Conservation (phyloP, 2,888 invertebrate species). For the Ormyrus pomaceus region DNA sequence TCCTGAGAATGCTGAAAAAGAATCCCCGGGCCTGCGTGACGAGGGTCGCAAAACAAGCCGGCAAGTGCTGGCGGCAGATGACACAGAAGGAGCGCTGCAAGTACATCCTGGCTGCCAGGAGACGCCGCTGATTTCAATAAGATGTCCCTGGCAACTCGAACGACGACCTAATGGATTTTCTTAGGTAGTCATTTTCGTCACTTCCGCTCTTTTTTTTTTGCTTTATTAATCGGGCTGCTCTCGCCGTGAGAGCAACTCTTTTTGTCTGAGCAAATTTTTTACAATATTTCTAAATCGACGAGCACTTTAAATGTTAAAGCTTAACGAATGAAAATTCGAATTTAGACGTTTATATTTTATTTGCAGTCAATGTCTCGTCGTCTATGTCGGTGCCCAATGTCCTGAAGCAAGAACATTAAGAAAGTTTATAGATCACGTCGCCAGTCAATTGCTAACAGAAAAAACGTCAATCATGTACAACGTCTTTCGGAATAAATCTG, state of each 20-base stretch:
- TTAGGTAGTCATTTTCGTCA: too few species aligned
- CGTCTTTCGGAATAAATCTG: conserved; percentile 30
- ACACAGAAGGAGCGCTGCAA: conserved; percentile 59
- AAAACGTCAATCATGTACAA: conserved; percentile 35
- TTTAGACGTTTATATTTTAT: conserved; percentile 1
- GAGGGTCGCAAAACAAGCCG: conserved; percentile 62
- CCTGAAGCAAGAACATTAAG: conserved; percentile 33
- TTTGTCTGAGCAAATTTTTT: too few species aligned
- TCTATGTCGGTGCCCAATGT: conserved; percentile 4
- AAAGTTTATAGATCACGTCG: conserved; percentile 11
- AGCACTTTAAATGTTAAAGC: background rate
- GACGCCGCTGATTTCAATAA: conserved; percentile 31
- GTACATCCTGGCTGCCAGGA: conserved; percentile 56
- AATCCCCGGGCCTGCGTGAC: conserved; percentile 61
- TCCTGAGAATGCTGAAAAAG: conserved; percentile 59
- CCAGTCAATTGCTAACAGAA: conserved; percentile 22
- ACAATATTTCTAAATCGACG: too few species aligned
- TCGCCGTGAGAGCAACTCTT: too few species aligned
- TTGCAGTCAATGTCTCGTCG: conserved; percentile 13
- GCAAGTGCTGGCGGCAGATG: conserved; percentile 63
- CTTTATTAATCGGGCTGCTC: too few species aligned
- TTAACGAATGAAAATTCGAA: background rate
- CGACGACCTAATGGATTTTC: background rate
- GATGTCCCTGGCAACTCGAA: too few species aligned
- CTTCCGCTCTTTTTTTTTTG: too few species aligned